Evolutionary conservation across 92 coral and sea anemone genomes (phyloP), one percentile per base, ranked within the genome.

Genomic region (Muricea muricata): DNA sequence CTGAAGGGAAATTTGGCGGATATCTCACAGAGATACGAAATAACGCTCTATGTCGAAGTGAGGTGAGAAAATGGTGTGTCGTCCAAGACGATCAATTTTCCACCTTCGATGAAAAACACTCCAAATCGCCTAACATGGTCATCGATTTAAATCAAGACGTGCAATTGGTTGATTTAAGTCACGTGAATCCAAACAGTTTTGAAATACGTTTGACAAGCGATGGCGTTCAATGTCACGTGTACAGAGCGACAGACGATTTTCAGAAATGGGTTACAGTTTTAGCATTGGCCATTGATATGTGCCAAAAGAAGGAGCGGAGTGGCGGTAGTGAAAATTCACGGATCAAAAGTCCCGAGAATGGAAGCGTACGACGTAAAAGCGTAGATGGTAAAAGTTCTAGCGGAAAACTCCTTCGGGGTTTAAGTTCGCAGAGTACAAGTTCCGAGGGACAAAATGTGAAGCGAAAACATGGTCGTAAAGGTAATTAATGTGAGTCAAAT

Each of bases 21-120:
- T 89, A 90, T 84, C 94, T 97, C 1, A 93, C 94, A 75, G 99
- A 97, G 76, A 84, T 93, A 3, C 85, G 84, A 11, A 82, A 82
- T 13, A 83, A 80, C 25, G 91, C 90, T 23, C 77, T 92, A 24
- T 97, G 94, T 61, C 91, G 90, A 41, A 97, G 97, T 71, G 94
- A 94, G 73, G 98, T 97, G 55, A 91, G 98, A 1, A 85, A 97
- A 4, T 97, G 99, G 99, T 97, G 99, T 40, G 94, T 92, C 0
- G 85, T 94, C 24, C 72, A 76, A 52, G 94, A 97, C 79, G 92
- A 94, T 23, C 55, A 28, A 34, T 82, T 97, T 47, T 82, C 61
- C 46, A 87, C 91, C 24, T 97, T 86, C 58, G 98, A 92, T 7
- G 91, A 92, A 55, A 94, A 92, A 65, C 87, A 91, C 2, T 41